Conservation (phyloP, 2,888 invertebrate species). For the Leucozona laternaria region DNA sequence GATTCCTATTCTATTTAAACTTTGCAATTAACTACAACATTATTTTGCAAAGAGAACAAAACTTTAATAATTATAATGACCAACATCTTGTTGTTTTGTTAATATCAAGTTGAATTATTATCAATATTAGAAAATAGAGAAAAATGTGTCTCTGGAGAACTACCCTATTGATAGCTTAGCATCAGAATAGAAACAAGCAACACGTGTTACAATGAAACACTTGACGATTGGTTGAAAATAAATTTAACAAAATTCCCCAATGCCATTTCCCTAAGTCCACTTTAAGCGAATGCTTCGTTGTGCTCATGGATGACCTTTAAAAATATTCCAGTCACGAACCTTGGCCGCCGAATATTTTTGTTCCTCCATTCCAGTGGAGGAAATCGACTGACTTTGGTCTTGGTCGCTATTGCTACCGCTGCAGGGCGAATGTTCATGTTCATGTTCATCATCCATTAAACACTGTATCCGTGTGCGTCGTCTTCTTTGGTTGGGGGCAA, state of each 20-base stretch:
- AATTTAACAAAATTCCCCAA: conserved; percentile 45
- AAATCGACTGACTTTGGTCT: conserved; percentile 38
- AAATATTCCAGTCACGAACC: conserved; percentile 75
- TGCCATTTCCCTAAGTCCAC: conserved; percentile 34
- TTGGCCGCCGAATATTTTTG: conserved; percentile 69
- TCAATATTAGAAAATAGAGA: too few relatives aligned
- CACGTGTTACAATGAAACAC: conserved; percentile 45
- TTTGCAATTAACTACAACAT: too few relatives aligned
- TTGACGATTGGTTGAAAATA: conserved; percentile 42
- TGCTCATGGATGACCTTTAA: conserved; percentile 68
- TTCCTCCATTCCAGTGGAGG: conserved; percentile 60
- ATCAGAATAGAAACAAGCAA: background rate
- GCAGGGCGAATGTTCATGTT: conserved; percentile 10
- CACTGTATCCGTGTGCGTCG: conserved; percentile 47
- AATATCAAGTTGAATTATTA: too few relatives aligned
- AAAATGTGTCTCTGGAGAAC: background rate
- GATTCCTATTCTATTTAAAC: too few relatives aligned
- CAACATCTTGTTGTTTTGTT: too few relatives aligned
- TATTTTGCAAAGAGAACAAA: too few relatives aligned
- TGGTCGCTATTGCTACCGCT: background rate
- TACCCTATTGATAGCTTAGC: background rate
- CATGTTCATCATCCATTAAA: conserved; percentile 52
- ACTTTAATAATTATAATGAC: too few relatives aligned
- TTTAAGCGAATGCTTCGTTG: conserved; percentile 11
- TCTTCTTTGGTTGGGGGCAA: conserved; percentile 50